Evolutionary conservation across 2,113 vertebrate species (phyloP).

Genomic region (Pitta sordida): DNA sequence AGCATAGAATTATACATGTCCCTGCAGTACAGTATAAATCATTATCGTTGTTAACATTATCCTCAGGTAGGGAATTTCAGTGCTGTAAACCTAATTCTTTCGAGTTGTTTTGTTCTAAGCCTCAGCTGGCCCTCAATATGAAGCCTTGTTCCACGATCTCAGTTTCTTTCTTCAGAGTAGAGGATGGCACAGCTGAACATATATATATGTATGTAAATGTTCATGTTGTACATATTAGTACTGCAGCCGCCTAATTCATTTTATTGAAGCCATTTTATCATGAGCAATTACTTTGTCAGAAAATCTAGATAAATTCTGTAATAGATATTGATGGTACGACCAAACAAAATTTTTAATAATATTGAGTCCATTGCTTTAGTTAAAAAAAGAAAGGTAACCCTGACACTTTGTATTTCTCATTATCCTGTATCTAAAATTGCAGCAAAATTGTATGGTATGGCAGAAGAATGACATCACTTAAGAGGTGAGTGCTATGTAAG

Average conservation of each 20-base stretch:
- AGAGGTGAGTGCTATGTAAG: background rate
- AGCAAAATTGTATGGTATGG: background rate
- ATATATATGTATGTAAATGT: background rate
- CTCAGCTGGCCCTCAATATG: background rate
- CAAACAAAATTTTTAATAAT: background rate
- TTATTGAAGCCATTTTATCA: background rate
- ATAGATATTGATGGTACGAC: background rate
- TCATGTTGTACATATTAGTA: background rate
- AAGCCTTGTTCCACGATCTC: background rate
- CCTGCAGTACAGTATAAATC: background rate
- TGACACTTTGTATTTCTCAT: background rate
- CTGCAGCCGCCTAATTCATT: background rate
- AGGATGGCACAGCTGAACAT: background rate
- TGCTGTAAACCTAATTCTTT: background rate
- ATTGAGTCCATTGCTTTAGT: background rate
- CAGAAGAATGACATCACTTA: background rate
- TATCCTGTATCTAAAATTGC: background rate
- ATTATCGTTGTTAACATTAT: constrained; percentile 14
- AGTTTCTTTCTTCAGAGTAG: background rate
- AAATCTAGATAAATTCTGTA: background rate
- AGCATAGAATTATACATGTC: background rate
- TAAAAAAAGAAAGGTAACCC: background rate
- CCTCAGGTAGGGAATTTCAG: constrained; percentile 1
- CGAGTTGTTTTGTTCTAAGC: background rate
- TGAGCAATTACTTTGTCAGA: background rate